Evolutionary conservation across 2,113 vertebrate species (phyloP), one percentile per base, ranked within the genome.

Genomic region (Cebus imitator): DNA sequence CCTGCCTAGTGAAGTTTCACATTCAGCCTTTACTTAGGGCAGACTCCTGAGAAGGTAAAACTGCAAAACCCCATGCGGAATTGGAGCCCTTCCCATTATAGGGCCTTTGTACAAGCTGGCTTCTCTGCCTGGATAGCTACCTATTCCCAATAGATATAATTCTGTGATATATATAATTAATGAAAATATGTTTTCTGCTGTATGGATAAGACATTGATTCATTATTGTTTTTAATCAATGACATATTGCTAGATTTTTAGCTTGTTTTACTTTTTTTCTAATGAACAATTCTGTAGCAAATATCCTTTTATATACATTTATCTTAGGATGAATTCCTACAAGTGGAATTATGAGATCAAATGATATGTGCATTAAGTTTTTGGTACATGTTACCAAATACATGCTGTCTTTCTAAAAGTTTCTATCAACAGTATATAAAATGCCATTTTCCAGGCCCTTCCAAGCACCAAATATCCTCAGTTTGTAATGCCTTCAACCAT

Each of bases 221-320:
- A 64, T 94, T 85, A 64, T 82, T 93, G 55, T 73, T 96, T 95
- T 92, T 87, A 95, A 83, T 61, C n/a, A 75, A n/a, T 55, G n/a
- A 52, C 35, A 85, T 57, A 64, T 52, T 79, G 30, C 57, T 93
- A 64, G 32, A 61, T 37, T 90, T 91, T 95, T 76, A 91, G 45
- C 20, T 52, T 55, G 37, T 35, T 81, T n/a, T 58, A 37, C 50
- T 79, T 78, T 90, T 80, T 89, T 92, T 87, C 87, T 81, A 13
- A 68, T 68, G 40, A 85, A 81, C 13, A 85, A 12, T 95, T 88
- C n/a, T 66, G 43, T 48, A 66, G 48, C 32, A 89, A 89, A 58
- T 82, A 58, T 87, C 37, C 25, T 89, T 32, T 50, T 90, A 72
- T 82, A 89, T 4, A 83, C 48, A 21, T 81, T 35, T 93, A 23